phyloP scores from a whole-genome alignment of 2,888 invertebrate genomes.

The Callyntrura sp. region DNA sequence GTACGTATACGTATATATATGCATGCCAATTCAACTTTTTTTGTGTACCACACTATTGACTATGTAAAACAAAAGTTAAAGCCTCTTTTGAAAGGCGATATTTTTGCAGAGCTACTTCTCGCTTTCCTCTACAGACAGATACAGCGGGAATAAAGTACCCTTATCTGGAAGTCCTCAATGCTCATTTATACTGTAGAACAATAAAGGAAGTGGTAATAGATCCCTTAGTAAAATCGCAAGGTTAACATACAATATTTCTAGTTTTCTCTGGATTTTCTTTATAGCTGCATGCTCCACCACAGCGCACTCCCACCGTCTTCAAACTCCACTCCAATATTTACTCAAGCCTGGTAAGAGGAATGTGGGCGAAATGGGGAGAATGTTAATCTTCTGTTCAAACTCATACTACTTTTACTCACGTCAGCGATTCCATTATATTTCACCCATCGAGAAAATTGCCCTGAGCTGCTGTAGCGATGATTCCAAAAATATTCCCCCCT shows the following conservation, averaged over 20 bases:
- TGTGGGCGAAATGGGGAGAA: constrained; percentile 53
- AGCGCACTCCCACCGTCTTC: background rate
- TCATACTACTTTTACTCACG: constrained; percentile 57
- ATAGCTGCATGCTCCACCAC: background rate
- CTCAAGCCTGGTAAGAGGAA: constrained; percentile 33
- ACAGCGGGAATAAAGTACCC: constrained; percentile 2
- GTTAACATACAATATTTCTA: constrained; percentile 36
- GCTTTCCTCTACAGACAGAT: background rate
- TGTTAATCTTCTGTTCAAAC: constrained; percentile 62
- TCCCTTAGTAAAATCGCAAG: constrained; percentile 55
- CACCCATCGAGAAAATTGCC: constrained; percentile 60
- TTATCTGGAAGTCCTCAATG: constrained; percentile 14
- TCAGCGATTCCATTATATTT: constrained; percentile 65
- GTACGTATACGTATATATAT: background rate
- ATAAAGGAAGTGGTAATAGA: constrained; percentile 52
- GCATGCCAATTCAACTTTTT: background rate
- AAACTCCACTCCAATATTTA: constrained; percentile 43
- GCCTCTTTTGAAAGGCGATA: background rate
- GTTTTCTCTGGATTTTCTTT: constrained; percentile 27
- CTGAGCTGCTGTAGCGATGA: constrained; percentile 16
- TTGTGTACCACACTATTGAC: background rate
- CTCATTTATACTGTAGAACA: constrained; percentile 21
- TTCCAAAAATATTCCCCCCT: constrained; percentile 50
- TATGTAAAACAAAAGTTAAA: constrained; percentile 22
- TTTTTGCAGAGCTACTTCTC: background rate